phyloP scores from a whole-genome alignment of 1,140 invertebrate genomes.

The Drusus annulatus region DNA sequence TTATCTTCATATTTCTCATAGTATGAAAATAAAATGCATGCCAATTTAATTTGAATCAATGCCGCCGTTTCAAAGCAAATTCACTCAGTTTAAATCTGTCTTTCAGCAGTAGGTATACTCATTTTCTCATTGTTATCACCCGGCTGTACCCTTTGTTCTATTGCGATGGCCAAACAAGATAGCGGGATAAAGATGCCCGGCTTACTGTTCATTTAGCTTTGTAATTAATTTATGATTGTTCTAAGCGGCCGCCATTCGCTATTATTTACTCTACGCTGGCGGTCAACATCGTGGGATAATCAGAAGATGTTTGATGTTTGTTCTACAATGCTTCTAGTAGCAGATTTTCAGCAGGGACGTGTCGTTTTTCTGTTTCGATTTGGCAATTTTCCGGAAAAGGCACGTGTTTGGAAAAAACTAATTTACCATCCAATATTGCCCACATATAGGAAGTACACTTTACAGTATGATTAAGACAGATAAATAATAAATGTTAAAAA shows the following conservation, averaged over 20 bases:
- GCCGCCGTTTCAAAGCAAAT: neutral
- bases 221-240: slow-evolving; percentile 57
- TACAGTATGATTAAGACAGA: too few relatives aligned
- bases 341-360: too few relatives aligned
- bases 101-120: slow-evolving; percentile 8
- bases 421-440: too few relatives aligned
- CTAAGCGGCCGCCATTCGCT: slow-evolving; percentile 5
- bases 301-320: slow-evolving; percentile 1
- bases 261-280: slow-evolving; percentile 5
- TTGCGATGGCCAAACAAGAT: slow-evolving; percentile 54
- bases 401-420: too few relatives aligned
- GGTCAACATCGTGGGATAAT: slow-evolving; percentile 31
- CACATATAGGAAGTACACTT: too few relatives aligned
- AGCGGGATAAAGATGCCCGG: slow-evolving; percentile 31
- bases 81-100: neutral
- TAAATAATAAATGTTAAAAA: too few relatives aligned
- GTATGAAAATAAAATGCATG: too few relatives aligned
- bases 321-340: neutral
- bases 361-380: too few relatives aligned
- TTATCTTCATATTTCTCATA: too few relatives aligned
- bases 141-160: slow-evolving; percentile 47
- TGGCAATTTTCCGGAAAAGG: too few relatives aligned
- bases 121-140: slow-evolving; percentile 38
- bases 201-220: slow-evolving; percentile 52
- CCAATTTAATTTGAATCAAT: too few relatives aligned